Conservation (phyloP, 2,888 invertebrate species). For the Hirtodrosophila cameraria region DNA sequence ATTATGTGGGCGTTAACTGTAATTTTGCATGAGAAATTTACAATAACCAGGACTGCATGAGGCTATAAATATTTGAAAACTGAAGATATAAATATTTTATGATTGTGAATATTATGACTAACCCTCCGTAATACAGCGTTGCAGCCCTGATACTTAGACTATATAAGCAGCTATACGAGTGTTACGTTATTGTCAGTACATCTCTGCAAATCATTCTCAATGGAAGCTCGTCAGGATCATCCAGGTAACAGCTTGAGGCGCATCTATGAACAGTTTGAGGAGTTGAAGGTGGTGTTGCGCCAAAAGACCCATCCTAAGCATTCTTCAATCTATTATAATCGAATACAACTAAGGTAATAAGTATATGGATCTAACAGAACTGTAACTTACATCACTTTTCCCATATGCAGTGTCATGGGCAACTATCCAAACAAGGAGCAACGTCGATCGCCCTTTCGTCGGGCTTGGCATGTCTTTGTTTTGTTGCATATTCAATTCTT, state of each 20-base stretch:
- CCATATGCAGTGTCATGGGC: slow-evolving; percentile 16
- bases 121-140: too few species aligned
- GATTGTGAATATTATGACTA: too few species aligned
- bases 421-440: slow-evolving; percentile 29
- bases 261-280: slow-evolving; percentile 14
- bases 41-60: too few species aligned
- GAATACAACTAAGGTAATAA: slow-evolving; percentile 28
- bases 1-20: too few species aligned
- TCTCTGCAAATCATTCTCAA: too few species aligned
- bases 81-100: too few species aligned
- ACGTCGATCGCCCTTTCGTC: not conserved
- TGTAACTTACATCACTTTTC: not conserved
- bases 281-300: slow-evolving; percentile 11
- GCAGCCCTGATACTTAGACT: not conserved
- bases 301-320: slow-evolving; percentile 29
- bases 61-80: too few species aligned
- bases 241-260: slow-evolving; percentile 1
- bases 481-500: not conserved
- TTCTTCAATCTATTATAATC: slow-evolving; percentile 26
- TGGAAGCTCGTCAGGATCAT: not conserved
- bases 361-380: not conserved
- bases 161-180: slow-evolving; percentile 8
- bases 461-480: slow-evolving; percentile 16
- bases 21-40: too few species aligned
- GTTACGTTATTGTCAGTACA: not conserved